Evolutionary conservation across 2,888 invertebrate genomes (phyloP).

Genomic region (Pemphredon lugubris): DNA sequence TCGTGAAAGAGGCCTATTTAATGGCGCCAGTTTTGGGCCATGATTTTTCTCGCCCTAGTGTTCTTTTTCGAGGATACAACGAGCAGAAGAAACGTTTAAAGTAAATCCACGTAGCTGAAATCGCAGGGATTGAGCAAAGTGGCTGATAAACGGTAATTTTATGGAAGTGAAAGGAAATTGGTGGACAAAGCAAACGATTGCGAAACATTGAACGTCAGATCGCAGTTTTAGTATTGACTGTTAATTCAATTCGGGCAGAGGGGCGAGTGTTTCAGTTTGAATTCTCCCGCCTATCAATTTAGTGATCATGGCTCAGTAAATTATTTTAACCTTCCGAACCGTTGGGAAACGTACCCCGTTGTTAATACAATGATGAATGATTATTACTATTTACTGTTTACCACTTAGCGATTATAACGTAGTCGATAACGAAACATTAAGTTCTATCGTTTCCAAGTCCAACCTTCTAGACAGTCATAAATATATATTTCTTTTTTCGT

Average conservation of each 20-base stretch:
- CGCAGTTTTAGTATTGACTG: background rate
- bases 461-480: too few relatives aligned
- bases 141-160: constrained; percentile 29
- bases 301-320: too few relatives aligned
- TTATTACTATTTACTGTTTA: too few relatives aligned
- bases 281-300: too few relatives aligned
- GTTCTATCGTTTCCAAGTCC: too few relatives aligned
- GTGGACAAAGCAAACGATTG: constrained; percentile 6
- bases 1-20: constrained; percentile 62
- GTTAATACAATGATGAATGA: too few relatives aligned
- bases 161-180: constrained; percentile 26
- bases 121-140: constrained; percentile 6
- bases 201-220: constrained; percentile 46
- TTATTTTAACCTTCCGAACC: too few relatives aligned
- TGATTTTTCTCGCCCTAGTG: constrained; percentile 65
- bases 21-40: constrained; percentile 70
- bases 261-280: too few relatives aligned
- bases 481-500: too few relatives aligned
- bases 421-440: too few relatives aligned
- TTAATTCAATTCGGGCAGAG: background rate
- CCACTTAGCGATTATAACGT: too few relatives aligned
- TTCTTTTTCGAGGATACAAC: constrained; percentile 59
- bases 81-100: constrained; percentile 55
- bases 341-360: too few relatives aligned
- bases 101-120: constrained; percentile 49